Percentiles rank a stretch among this genome's conserved stretches.
These are phyloP conservation scores for Chesias legatella DNA, from an alignment of 2,888 invertebrate species.

Conservation along the genomic window DNA sequence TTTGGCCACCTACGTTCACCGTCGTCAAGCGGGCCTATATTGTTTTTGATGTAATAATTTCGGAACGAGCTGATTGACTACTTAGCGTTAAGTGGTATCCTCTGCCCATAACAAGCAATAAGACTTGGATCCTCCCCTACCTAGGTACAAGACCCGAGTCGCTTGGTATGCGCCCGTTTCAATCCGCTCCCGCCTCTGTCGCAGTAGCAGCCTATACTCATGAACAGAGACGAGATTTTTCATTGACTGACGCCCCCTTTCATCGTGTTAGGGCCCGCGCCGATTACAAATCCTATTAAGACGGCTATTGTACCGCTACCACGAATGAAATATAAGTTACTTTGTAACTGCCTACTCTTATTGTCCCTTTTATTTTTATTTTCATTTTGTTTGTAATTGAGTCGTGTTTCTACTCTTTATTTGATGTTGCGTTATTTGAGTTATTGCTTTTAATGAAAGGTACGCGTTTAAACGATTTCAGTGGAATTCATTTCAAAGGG, in stretches of 20 bases:
- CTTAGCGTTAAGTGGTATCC: too few relatives aligned
- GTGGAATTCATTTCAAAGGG: slow-evolving; percentile 21
- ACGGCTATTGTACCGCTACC: slow-evolving; percentile 43
- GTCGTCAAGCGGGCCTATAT: too few relatives aligned
- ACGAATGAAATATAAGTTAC: too few relatives aligned
- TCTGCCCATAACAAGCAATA: too few relatives aligned
- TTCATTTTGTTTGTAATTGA: slow-evolving; percentile 68
- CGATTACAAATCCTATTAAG: slow-evolving; percentile 69
- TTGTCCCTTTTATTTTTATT: slow-evolving; percentile 51
- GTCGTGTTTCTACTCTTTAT: slow-evolving; percentile 60
- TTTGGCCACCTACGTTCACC: too few relatives aligned
- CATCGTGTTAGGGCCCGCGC: slow-evolving; percentile 43
- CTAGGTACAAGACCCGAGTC: too few relatives aligned
- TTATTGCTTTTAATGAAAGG: slow-evolving; percentile 51
- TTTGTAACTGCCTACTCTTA: slow-evolving; percentile 33
- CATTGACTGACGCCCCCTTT: slow-evolving; percentile 61
- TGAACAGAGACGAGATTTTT: slow-evolving; percentile 63
- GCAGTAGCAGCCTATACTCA: slow-evolving; percentile 29
- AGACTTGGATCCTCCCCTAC: too few relatives aligned
- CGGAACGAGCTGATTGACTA: too few relatives aligned
- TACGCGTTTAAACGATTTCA: slow-evolving; percentile 33
- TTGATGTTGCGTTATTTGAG: slow-evolving; percentile 55
- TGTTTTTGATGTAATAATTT: too few relatives aligned
- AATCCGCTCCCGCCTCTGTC: too few relatives aligned
- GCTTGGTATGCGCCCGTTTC: too few relatives aligned